These are phyloP conservation scores for Chamaea fasciata DNA, from an alignment of 2,113 vertebrate species.

Conservation along the genomic window DNA sequence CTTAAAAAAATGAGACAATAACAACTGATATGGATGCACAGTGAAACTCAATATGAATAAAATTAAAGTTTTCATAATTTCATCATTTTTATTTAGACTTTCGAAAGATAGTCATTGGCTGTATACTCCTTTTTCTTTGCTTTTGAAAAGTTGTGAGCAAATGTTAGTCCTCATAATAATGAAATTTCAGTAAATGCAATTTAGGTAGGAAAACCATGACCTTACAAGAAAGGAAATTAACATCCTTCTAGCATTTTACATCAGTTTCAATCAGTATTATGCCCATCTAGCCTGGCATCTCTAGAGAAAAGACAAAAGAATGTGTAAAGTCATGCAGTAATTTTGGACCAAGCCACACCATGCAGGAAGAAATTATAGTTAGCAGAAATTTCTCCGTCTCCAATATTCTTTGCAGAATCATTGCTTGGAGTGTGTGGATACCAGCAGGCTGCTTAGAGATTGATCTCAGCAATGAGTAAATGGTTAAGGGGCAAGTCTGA, in stretches of 20 bases:
- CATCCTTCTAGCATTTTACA: background rate
- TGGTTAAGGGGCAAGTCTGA: background rate
- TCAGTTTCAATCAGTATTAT: background rate
- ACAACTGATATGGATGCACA: background rate
- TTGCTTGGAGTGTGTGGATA: background rate
- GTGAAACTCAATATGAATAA: background rate
- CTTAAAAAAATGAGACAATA: background rate
- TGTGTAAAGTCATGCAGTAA: background rate
- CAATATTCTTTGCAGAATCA: background rate
- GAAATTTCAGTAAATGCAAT: background rate
- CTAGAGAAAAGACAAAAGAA: background rate
- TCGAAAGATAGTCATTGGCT: background rate
- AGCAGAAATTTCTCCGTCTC: background rate
- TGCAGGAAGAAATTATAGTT: background rate
- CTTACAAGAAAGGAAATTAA: background rate
- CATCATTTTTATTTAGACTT: background rate
- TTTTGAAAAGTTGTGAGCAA: background rate
- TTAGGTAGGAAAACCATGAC: background rate
- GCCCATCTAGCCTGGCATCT: background rate
- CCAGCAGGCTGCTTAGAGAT: background rate
- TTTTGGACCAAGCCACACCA: background rate
- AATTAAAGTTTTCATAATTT: background rate
- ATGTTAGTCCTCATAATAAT: background rate
- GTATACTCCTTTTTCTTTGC: background rate
- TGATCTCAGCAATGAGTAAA: background rate